phyloP scores from a whole-genome alignment of 2,113 vertebrate genomes.

The Alethe castanea region DNA sequence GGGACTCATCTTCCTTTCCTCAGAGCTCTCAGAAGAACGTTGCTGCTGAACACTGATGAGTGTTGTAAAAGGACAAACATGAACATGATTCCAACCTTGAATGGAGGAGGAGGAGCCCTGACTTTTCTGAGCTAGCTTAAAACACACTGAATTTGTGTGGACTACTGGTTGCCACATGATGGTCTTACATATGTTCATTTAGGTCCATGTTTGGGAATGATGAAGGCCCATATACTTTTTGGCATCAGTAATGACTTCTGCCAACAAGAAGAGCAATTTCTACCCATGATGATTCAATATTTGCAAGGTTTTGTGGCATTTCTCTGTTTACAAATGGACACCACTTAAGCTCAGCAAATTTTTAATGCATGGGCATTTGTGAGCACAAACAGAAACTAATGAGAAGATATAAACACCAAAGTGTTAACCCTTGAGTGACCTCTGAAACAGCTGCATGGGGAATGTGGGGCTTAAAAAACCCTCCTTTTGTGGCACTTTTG shows the following conservation, averaged over 20 bases:
- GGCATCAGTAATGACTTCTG: neutral
- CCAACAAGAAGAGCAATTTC: neutral
- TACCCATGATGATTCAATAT: neutral
- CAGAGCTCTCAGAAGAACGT: neutral
- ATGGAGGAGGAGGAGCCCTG: neutral
- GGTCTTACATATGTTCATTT: neutral
- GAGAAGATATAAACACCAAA: neutral
- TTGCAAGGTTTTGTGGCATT: neutral
- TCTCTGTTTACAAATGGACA: neutral
- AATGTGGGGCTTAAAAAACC: neutral
- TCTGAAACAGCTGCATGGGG: neutral
- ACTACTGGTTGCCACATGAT: fast-evolving
- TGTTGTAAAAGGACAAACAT: neutral
- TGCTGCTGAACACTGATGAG: neutral
- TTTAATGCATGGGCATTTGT: neutral
- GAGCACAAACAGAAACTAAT: neutral
- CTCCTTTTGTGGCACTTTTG: neutral
- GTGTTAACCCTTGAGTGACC: constrained; percentile 24
- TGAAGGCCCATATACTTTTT: neutral
- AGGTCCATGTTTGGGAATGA: neutral
- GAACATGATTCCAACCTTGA: neutral
- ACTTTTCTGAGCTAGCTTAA: neutral
- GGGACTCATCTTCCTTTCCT: neutral
- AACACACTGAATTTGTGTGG: neutral
- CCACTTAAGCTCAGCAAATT: neutral